Base-by-base conservation (phyloP, 2,797 vertebrate genomes). In the Discoglossus pictus region DNA sequence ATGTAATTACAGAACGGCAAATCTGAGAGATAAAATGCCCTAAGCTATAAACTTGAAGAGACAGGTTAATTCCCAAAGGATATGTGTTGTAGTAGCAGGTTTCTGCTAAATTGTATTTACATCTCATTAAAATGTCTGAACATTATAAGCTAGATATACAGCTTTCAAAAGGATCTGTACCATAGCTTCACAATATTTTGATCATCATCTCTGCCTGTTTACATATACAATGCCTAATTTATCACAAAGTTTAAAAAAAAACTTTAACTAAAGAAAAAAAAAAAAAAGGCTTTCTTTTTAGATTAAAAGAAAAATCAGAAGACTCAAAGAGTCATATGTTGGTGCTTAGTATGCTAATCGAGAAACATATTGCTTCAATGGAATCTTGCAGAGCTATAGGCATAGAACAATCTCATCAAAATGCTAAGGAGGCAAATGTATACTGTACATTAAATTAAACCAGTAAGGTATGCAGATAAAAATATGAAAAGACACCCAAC, bases 1-100 rank as follows among this genome's bases (percentile, higher is more conserved):
- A 27, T 25, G 21, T 35, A 47, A 65, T 54, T 73, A 75, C 68
- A 44, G 76, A 80, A 74, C n/a, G 50, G 42, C 18, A 40, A 70
- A 78, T 20, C 65, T 64, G 69, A 63, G 69, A 31, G 16, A 24
- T 61, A 18, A 71, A 35, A 47, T 60, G 4, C 50, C 35, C 18
- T 40, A 59, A 51, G 40, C 63, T 52, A 75, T 71, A 56, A 54
- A 61, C 12, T 34, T 43, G 54, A 68, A 24, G 38, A 74, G 60
- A 46, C 2, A 17, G 48, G 44, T 39, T 55, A 2, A 56, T 48
- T 48, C 31, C 40, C 36, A 47, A 40, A 17, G 24, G 34, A 35
- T 31, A 31, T 24, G 40, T 25, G 11, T 55, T 56, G 13, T 16
- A 53, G 13, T 24, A 39, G 3, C 43, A n/a, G 10, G 20, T 44